phyloP scores from a whole-genome alignment of 2,797 vertebrate species.

The Anniella stebbinsi region DNA sequence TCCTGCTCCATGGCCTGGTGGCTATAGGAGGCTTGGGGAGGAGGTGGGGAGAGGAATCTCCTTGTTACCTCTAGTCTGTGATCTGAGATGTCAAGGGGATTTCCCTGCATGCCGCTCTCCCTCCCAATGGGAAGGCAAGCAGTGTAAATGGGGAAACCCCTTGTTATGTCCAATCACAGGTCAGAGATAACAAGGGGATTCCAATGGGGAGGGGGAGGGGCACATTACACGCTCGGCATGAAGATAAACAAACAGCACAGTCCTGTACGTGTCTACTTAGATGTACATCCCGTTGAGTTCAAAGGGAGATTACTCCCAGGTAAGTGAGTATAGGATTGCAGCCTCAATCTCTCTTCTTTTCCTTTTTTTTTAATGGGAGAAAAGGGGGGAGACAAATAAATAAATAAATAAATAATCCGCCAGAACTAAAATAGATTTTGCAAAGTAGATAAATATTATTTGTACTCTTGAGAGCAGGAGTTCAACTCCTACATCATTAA shows the following conservation, averaged over 20 bases:
- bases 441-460: conserved; percentile 68
- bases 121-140: no score
- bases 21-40: no score
- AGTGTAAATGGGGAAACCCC: no score
- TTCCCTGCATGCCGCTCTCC: no score
- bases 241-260: background rate
- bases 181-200: no score
- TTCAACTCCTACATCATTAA: conserved; percentile 48
- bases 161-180: no score
- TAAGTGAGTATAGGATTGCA: background rate
- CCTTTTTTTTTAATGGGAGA: conserved; percentile 8
- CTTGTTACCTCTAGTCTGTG: no score
- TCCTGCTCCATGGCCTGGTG: no score
- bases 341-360: background rate
- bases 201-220: no score
- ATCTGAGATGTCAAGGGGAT: no score
- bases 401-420: conserved; percentile 34
- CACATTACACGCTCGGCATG: no score
- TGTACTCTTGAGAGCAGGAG: conserved; percentile 56
- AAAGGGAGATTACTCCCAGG: background rate
- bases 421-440: conserved; percentile 40
- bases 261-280: background rate
- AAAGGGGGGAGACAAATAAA: conserved; percentile 45
- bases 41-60: no score
- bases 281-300: background rate